Percentiles rank a stretch among this genome's conserved stretches.
Evolutionary conservation across 2,797 vertebrate genomes (phyloP).

Genomic region (Hephaestus fuliginosus): DNA sequence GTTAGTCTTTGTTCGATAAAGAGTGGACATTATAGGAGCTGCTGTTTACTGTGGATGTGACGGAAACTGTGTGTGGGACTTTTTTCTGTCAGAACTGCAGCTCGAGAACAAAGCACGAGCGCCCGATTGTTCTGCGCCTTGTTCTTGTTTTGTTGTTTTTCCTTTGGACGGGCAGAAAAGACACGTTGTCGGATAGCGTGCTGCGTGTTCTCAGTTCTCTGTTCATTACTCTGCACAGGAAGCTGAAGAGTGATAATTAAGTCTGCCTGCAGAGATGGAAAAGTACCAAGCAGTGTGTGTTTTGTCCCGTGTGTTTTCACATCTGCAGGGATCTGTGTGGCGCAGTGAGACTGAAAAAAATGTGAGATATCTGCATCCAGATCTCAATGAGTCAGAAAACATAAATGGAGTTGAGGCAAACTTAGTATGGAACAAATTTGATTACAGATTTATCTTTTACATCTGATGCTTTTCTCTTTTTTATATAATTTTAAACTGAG

Average conservation of each 20-base stretch:
- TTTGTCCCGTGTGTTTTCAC: background rate
- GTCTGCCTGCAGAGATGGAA: conserved; percentile 11
- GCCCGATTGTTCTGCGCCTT: background rate
- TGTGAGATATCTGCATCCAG: background rate
- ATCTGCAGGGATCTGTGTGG: background rate
- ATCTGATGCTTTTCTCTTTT: too few relatives aligned
- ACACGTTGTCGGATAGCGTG: conserved; percentile 2
- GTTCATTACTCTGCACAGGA: conserved; percentile 24
- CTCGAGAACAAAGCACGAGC: background rate
- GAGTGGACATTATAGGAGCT: conserved; percentile 23
- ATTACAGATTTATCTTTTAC: background rate
- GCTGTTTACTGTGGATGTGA: conserved; percentile 23
- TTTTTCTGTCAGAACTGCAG: conserved; percentile 13
- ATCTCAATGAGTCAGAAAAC: background rate
- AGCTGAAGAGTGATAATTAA: conserved; percentile 4
- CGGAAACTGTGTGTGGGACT: background rate
- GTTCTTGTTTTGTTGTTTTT: conserved; percentile 32
- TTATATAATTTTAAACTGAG: too few relatives aligned
- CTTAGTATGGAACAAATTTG: background rate
- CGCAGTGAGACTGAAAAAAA: background rate
- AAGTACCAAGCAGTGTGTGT: background rate
- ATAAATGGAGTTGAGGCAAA: too few relatives aligned
- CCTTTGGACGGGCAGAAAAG: background rate
- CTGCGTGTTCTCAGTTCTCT: background rate
- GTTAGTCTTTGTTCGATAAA: conserved; percentile 29